Evolutionary conservation across 2,113 vertebrate genomes (phyloP).

Genomic region (Nycticryphes semicollaris): DNA sequence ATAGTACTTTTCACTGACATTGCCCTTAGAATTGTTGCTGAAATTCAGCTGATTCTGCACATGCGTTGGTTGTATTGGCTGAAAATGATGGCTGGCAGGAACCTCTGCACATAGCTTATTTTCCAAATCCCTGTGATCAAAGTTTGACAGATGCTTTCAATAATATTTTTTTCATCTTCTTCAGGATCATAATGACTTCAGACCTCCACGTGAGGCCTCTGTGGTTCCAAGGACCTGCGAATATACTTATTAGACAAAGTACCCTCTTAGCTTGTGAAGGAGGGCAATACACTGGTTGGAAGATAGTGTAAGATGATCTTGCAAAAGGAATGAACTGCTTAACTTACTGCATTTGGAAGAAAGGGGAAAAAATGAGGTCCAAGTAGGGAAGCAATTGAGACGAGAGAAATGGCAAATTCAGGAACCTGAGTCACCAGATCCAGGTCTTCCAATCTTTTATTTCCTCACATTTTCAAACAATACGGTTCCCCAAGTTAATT

Average conservation of each 20-base stretch:
- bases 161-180: constrained; percentile 86
- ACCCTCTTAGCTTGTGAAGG: neutral
- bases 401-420: neutral
- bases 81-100: constrained; percentile 77
- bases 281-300: neutral
- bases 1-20: constrained; percentile 78
- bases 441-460: neutral
- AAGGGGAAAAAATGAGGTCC: neutral
- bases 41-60: constrained; percentile 79
- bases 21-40: constrained; percentile 75
- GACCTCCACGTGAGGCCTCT: constrained; percentile 82
- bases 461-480: neutral
- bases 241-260: neutral
- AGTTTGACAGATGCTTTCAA: constrained; percentile 87
- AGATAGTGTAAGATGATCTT: neutral
- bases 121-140: constrained; percentile 84
- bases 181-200: constrained; percentile 85
- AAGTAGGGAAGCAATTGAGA: neutral
- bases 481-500: neutral
- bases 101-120: constrained; percentile 76
- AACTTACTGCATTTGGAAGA: neutral
- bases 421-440: neutral
- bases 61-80: constrained; percentile 73
- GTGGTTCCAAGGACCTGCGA: constrained; percentile 82
- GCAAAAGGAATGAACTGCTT: neutral